phyloP scores from a whole-genome alignment of 2,888 invertebrate species.

The Monoplex corrugatus region DNA sequence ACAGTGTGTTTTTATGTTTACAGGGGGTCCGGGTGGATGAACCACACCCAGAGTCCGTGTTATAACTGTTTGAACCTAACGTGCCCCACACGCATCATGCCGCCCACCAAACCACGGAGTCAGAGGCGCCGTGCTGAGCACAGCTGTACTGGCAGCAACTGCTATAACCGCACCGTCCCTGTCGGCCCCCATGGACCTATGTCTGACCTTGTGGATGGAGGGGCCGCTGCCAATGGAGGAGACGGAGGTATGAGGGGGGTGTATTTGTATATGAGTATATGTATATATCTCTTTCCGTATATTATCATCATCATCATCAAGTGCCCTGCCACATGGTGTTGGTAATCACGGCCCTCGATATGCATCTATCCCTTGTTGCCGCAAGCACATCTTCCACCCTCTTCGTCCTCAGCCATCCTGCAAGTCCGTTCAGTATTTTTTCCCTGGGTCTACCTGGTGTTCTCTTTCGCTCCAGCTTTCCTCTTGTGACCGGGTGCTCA shows the following conservation, averaged over 20 bases:
- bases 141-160: slow-evolving; percentile 59
- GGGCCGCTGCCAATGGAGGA: not conserved
- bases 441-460: too few species aligned
- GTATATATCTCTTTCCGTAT: not conserved
- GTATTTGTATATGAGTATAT: not conserved
- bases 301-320: too few species aligned
- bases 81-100: slow-evolving; percentile 55
- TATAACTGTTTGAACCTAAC: slow-evolving; percentile 38
- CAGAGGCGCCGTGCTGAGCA: slow-evolving; percentile 48
- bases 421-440: too few species aligned
- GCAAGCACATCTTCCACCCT: too few species aligned
- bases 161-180: slow-evolving; percentile 44
- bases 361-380: too few species aligned
- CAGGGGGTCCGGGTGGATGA: slow-evolving; percentile 61
- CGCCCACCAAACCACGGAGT: slow-evolving; percentile 52
- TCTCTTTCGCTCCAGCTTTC: too few species aligned
- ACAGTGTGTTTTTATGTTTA: not conserved
- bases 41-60: slow-evolving; percentile 54
- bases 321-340: too few species aligned
- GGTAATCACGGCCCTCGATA: too few species aligned
- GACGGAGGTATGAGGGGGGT: slow-evolving; percentile 21
- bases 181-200: not conserved
- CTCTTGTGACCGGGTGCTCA: too few species aligned
- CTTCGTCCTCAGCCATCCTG: too few species aligned
- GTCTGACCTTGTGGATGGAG: not conserved